Percentiles rank a stretch among this genome's conserved stretches.
Evolutionary conservation across 2,797 vertebrate species (phyloP).

Genomic region (Scleropages formosus): DNA sequence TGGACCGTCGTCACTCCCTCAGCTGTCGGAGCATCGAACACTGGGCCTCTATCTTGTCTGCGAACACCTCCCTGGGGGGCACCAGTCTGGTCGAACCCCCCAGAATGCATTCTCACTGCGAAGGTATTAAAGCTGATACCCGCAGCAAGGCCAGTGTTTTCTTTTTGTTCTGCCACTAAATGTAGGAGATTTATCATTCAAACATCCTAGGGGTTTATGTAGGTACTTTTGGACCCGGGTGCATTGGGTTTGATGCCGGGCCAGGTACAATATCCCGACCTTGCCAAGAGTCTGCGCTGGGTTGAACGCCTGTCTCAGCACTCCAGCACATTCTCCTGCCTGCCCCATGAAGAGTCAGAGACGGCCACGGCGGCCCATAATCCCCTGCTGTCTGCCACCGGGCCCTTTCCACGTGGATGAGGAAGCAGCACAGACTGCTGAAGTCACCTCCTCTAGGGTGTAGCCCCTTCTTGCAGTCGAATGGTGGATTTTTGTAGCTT

Average conservation of each 20-base stretch:
- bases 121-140: conserved; percentile 78
- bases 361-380: conserved; percentile 57
- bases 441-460: background rate
- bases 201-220: conserved; percentile 75
- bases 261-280: conserved; percentile 74
- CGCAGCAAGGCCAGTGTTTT: conserved; percentile 69
- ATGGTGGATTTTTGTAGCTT: background rate
- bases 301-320: conserved; percentile 79
- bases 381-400: background rate
- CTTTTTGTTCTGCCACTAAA: conserved; percentile 72
- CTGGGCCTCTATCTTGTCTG: too few relatives aligned
- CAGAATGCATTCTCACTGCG: conserved; percentile 62
- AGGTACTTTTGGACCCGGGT: conserved; percentile 73
- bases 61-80: conserved; percentile 32
- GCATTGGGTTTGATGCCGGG: conserved; percentile 75
- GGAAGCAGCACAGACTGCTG: too few relatives aligned
- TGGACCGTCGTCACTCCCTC: too few relatives aligned
- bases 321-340: conserved; percentile 79
- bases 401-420: background rate
- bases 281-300: conserved; percentile 66
- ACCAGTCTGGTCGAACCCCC: conserved; percentile 64
- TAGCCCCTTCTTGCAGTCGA: too few relatives aligned
- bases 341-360: conserved; percentile 68
- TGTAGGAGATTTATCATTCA: conserved; percentile 76
- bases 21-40: too few relatives aligned